Evolutionary conservation across 2,888 invertebrate species (phyloP).

Genomic region (Rhingia campestris): DNA sequence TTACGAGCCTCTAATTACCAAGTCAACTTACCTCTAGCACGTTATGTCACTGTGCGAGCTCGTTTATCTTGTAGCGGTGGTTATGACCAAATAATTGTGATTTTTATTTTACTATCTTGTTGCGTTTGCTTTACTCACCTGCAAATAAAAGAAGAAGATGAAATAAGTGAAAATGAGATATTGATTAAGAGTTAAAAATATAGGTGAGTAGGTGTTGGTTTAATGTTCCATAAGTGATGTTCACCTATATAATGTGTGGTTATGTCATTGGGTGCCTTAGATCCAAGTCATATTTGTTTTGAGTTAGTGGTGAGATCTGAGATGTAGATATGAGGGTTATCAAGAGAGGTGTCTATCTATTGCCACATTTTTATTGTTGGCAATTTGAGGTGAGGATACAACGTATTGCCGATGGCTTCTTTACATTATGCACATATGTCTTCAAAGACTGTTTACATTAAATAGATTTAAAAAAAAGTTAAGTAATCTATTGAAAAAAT

Average conservation of each 20-base stretch:
- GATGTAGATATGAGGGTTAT: slow-evolving; percentile 8
- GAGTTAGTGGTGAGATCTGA: slow-evolving; percentile 12
- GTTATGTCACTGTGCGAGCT: neutral
- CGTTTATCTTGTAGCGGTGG: neutral
- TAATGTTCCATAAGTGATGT: slow-evolving; percentile 10
- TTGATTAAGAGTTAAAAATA: slow-evolving; percentile 21
- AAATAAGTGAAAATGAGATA: slow-evolving; percentile 57
- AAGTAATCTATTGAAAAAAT: no score
- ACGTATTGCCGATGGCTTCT: no score
- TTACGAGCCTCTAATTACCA: slow-evolving; percentile 24
- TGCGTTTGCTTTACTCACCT: slow-evolving; percentile 55
- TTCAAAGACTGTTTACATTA: no score
- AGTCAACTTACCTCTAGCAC: slow-evolving; percentile 25
- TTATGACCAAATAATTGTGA: slow-evolving; percentile 25
- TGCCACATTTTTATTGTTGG: no score
- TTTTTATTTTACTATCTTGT: neutral
- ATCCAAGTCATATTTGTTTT: slow-evolving; percentile 15
- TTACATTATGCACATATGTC: no score
- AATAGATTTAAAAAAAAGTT: no score
- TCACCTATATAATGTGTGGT: neutral
- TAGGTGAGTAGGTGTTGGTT: slow-evolving; percentile 34
- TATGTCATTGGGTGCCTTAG: slow-evolving; percentile 3
- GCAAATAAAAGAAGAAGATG: slow-evolving; percentile 43
- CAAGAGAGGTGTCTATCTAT: neutral
- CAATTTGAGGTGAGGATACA: no score